Percentiles rank a stretch among this genome's conserved stretches.
These are phyloP conservation scores for Noctua janthina DNA, from an alignment of 2,888 invertebrate species.

Conservation along the genomic window DNA sequence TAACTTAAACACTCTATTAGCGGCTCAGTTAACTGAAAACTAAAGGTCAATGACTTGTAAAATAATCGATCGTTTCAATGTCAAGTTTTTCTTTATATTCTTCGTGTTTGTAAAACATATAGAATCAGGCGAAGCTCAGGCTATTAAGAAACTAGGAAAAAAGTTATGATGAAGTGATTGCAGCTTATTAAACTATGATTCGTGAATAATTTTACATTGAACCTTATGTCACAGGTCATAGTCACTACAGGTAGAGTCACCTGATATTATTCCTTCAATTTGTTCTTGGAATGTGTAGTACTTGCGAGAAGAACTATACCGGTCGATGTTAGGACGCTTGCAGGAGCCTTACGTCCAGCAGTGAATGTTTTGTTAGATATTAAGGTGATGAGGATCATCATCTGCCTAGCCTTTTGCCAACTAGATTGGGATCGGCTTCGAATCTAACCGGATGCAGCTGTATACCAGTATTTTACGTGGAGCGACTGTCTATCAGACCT, in stretches of 20 bases:
- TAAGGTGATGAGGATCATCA: too few relatives aligned
- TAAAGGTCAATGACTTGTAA: conserved; percentile 29
- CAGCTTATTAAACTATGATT: neutral
- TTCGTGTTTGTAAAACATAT: neutral
- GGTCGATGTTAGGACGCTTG: too few relatives aligned
- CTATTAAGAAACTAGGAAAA: neutral
- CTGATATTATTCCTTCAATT: too few relatives aligned
- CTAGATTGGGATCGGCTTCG: too few relatives aligned
- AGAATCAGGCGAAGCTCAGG: neutral
- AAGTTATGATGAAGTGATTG: neutral
- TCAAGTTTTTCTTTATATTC: conserved; percentile 21
- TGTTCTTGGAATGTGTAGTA: too few relatives aligned
- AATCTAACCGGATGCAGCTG: too few relatives aligned
- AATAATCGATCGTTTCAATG: conserved; percentile 39
- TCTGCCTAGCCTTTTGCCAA: too few relatives aligned
- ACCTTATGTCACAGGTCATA: neutral
- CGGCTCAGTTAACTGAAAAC: conserved; percentile 25
- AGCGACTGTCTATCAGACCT: too few relatives aligned
- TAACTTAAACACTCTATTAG: conserved; percentile 10
- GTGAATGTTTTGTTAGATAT: too few relatives aligned
- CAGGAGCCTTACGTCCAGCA: too few relatives aligned
- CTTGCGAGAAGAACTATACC: too few relatives aligned
- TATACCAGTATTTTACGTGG: too few relatives aligned
- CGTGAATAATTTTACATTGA: neutral
- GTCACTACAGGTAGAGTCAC: neutral